Conservation (phyloP, 2,797 vertebrate genomes). For the Acropternis orthonyx region DNA sequence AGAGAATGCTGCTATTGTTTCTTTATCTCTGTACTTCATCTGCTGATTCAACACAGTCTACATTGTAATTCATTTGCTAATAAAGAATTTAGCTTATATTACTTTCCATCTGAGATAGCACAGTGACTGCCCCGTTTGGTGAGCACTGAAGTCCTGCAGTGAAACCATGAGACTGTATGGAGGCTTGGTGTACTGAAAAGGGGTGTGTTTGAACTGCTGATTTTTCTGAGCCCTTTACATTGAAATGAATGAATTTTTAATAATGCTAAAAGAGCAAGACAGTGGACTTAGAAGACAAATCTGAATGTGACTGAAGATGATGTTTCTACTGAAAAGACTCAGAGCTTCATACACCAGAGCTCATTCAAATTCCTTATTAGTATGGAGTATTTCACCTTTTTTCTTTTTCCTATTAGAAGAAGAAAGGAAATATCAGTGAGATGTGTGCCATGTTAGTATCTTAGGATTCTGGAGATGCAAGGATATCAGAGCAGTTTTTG, state of each 20-base stretch:
- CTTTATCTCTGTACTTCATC: conserved; percentile 6
- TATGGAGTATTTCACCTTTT: background rate
- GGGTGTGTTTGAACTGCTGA: background rate
- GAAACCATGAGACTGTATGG: background rate
- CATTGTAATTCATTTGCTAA: conserved; percentile 1
- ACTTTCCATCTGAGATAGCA: conserved; percentile 12
- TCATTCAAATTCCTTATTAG: background rate
- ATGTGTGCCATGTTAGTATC: rapidly evolving
- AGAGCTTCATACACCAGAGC: background rate
- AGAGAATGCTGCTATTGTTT: conserved; percentile 46
- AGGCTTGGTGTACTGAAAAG: background rate
- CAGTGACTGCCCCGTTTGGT: rapidly evolving
- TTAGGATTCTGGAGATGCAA: background rate
- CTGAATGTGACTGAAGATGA: background rate
- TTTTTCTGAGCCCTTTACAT: background rate
- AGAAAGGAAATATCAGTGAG: background rate
- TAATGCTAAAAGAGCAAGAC: background rate
- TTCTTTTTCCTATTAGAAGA: background rate
- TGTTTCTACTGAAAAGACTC: background rate
- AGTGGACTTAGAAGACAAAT: background rate
- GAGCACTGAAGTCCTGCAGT: background rate
- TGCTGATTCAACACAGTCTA: conserved; percentile 24
- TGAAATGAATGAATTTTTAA: background rate
- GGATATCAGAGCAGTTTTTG: background rate
- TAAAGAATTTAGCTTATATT: conserved; percentile 42